These are phyloP conservation scores for Hymenopus coronatus DNA, from an alignment of 2,888 invertebrate genomes.

Conservation along the genomic window DNA sequence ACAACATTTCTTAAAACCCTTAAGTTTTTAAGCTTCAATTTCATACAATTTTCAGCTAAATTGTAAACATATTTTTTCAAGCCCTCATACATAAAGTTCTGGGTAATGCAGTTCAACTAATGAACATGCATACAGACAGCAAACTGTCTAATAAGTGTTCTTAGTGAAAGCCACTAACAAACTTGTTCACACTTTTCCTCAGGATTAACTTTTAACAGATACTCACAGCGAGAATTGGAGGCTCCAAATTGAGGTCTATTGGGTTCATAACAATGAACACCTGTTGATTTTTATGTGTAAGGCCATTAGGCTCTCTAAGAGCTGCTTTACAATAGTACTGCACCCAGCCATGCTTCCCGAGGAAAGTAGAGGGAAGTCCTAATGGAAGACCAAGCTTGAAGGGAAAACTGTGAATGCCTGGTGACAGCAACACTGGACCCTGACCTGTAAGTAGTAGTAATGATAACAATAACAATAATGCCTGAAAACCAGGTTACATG, in stretches of 20 bases:
- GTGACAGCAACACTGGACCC: conserved; percentile 78
- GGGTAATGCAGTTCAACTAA: too few relatives aligned
- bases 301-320: conserved; percentile 79
- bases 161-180: not conserved
- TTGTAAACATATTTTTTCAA: too few relatives aligned
- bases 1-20: too few relatives aligned
- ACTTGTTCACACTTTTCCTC: not conserved
- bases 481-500: too few relatives aligned
- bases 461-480: too few relatives aligned
- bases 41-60: too few relatives aligned
- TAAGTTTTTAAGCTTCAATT: too few relatives aligned
- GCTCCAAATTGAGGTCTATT: conserved; percentile 87
- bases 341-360: conserved; percentile 93
- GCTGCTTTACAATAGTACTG: conserved; percentile 93
- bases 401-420: conserved; percentile 92
- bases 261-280: conserved; percentile 98
- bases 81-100: too few relatives aligned
- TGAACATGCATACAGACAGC: too few relatives aligned
- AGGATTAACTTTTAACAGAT: not conserved
- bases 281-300: conserved; percentile 93
- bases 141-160: too few relatives aligned
- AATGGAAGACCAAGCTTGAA: conserved; percentile 88
- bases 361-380: conserved; percentile 87
- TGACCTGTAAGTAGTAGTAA: conserved; percentile 58
- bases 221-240: conserved; percentile 81